Evolutionary conservation across 2,888 invertebrate species (phyloP), one percentile per base, ranked within the genome.

Genomic region (Orgyia antiqua): DNA sequence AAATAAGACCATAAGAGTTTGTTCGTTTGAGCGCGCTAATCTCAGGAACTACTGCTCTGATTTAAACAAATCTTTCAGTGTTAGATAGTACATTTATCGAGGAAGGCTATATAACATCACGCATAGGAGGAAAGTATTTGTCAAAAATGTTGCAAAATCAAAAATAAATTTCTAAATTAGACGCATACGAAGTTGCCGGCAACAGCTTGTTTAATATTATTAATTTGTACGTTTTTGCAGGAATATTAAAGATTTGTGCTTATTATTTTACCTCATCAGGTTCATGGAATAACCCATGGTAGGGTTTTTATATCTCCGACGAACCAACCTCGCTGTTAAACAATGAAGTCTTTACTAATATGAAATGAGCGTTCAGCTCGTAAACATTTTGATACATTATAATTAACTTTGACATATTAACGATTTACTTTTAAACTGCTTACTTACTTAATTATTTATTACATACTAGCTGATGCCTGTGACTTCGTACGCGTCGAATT

Each of bases 321-420:
- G 28, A 31, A 19, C 24, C 36, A 21, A 37, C 42, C 26, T 49
- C 36, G 38, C 42, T 32, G 30, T 35, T 45, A 33, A 49, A 46
- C 46, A 44, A 51, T n/a, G 49, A 44, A 51, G 38, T 23, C 49
- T 51, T 36, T 34, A 42, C 36, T 48, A 45, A 45, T 52, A 48
- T 49, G 25, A 45, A 45, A 52, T 44, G 33, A 28, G 31, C 33
- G 37, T 42, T 24, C 12, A 20, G 29, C 37, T 54, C 51, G 36
- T 51, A 51, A 51, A 50, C 33, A 13, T 13, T 35, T 28, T 42
- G 45, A 43, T 39, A 40, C 37, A 39, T 51, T 56, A 50, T 51
- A 57, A 57, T 57, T 60, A 57, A 57, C 53, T 50, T 38, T 39
- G 35, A 43, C 39, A 42, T 31, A 21, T 24, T 5, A 13, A 25